Conservation (phyloP, 2,113 vertebrate species). For the Otolemur garnettii region DNA sequence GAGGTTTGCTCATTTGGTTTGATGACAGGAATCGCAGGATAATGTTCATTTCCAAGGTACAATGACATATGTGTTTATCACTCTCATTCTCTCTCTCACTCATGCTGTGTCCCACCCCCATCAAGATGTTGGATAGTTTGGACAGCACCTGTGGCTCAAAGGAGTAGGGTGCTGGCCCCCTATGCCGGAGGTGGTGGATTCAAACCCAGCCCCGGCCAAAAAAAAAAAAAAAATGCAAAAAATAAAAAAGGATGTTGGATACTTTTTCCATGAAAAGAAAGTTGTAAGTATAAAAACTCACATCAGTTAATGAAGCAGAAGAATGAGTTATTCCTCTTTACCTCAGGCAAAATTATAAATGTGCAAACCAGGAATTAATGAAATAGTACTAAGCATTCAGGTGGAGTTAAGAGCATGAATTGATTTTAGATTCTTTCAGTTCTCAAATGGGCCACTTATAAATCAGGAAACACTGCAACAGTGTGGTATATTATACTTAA, state of each 20-base stretch:
- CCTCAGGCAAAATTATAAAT: background rate
- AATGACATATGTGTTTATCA: background rate
- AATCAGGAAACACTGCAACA: background rate
- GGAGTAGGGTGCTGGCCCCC: no score
- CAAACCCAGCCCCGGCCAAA: no score
- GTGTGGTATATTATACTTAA: background rate
- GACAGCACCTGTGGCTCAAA: no score
- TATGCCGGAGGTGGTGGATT: no score
- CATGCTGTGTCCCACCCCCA: accelerated
- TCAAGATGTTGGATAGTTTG: background rate
- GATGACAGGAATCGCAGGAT: background rate
- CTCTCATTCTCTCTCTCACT: background rate
- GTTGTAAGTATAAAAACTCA: background rate
- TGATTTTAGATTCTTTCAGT: background rate
- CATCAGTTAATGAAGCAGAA: background rate
- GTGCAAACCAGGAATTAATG: background rate
- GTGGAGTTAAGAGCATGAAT: background rate
- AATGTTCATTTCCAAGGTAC: background rate
- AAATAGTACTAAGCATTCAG: background rate
- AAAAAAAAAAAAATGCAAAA: no score
- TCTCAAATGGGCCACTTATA: background rate
- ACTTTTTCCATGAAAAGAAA: background rate
- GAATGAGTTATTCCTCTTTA: background rate
- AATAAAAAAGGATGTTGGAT: no score
- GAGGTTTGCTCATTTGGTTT: background rate